Conservation (phyloP, 1,140 invertebrate species). For the Caenorhabditis remanei region DNA sequence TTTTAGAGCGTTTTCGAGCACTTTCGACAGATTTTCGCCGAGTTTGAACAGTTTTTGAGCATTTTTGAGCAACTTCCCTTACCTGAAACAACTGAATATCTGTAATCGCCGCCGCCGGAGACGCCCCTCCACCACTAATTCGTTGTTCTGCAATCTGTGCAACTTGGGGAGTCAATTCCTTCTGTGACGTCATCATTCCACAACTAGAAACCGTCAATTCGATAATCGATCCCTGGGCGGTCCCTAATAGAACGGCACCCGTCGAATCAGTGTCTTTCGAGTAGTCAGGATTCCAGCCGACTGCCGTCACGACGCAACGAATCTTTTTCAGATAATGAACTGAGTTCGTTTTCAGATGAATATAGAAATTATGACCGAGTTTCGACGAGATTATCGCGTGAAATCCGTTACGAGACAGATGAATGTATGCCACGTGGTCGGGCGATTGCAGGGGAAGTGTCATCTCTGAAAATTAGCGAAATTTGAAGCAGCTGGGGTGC, state of each 20-base stretch:
- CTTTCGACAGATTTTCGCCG: not conserved
- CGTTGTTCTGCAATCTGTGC: not conserved
- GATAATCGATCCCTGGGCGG: conserved; percentile 43
- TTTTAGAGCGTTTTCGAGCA: too few relatives aligned
- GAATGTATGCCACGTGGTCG: conserved; percentile 50
- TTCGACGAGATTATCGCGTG: conserved; percentile 57
- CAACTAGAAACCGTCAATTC: conserved; percentile 35
- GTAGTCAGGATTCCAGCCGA: conserved; percentile 60
- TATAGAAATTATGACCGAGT: conserved; percentile 60
- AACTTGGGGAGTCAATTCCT: not conserved
- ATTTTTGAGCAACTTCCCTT: not conserved
- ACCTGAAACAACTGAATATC: conserved; percentile 28
- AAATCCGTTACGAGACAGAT: conserved; percentile 57
- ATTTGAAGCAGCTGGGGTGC: not conserved
- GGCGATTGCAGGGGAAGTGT: conserved; percentile 28
- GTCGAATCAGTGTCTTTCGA: conserved; percentile 38
- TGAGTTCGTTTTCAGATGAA: conserved; percentile 48
- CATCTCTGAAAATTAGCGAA: conserved; percentile 48
- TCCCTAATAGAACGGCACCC: conserved; percentile 60
- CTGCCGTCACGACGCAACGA: conserved; percentile 55
- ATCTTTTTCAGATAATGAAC: conserved; percentile 11
- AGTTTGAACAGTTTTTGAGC: not conserved
- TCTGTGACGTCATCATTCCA: conserved; percentile 6
- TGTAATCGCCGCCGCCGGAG: not conserved
- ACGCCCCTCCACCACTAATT: not conserved